phyloP scores from a whole-genome alignment of 2,113 vertebrate genomes.

The Caretta caretta region DNA sequence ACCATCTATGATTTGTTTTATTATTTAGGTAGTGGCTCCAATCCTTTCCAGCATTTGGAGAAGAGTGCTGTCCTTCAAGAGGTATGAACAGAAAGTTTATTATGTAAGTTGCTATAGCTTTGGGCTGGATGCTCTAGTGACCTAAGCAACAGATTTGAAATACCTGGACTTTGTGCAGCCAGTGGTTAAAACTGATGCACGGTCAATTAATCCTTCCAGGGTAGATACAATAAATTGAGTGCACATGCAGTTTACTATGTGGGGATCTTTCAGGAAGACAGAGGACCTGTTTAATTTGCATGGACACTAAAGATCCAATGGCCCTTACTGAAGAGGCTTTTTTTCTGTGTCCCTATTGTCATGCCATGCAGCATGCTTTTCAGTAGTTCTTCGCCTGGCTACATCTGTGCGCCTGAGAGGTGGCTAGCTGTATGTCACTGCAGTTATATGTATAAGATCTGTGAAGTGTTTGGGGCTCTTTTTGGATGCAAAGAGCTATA shows the following conservation, averaged over 20 bases:
- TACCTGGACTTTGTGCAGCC: neutral
- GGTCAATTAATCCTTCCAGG: neutral
- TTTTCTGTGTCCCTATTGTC: neutral
- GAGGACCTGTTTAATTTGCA: neutral
- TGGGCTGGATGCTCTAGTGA: rapidly evolving
- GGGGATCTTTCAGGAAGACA: neutral
- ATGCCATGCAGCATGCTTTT: rapidly evolving
- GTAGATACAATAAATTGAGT: neutral
- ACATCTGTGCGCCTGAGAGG: neutral
- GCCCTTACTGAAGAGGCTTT: neutral
- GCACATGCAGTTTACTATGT: rapidly evolving
- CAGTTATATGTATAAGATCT: neutral
- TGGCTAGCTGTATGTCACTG: neutral
- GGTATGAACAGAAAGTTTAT: conserved; percentile 74
- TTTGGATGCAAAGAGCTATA: neutral
- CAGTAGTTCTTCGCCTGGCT: neutral
- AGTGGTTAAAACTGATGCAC: rapidly evolving
- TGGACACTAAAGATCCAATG: rapidly evolving
- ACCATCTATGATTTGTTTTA: conserved; percentile 5
- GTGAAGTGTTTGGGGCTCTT: neutral
- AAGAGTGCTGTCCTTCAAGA: conserved; percentile 98
- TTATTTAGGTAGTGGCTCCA: conserved; percentile 92
- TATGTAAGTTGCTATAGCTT: neutral
- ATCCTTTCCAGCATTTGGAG: conserved; percentile 97
- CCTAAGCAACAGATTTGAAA: neutral